Evolutionary conservation across 2,113 vertebrate species (phyloP), one percentile per base, ranked within the genome.

Genomic region (Apodemus sylvaticus): DNA sequence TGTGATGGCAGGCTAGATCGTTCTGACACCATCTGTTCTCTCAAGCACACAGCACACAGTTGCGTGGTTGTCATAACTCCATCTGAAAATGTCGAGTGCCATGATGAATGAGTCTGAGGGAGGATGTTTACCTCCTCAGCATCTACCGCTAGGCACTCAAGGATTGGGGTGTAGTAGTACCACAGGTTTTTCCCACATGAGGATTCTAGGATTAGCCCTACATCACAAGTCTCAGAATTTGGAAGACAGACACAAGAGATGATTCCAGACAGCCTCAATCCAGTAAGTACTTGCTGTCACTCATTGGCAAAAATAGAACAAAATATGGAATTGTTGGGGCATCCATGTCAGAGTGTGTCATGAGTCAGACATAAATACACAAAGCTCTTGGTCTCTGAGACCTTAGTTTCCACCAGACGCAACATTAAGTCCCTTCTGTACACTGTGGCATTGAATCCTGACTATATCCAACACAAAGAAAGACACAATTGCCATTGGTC

Each of bases 21-120:
- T 91, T 94, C 77, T 95, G 82, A 94, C 74, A 87, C 97, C 97
- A 97, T 98, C 97, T 98, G 97, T 95, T 95, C 89, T 94, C 42
- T 76, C 36, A 79, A 93, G 68, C 90, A 97, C 78, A 97, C 8
- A 0, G 89, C 81, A 96, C 58, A 83, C 95, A 96, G 94, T 96
- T 97, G 92, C 89, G 45, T 96, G 88, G 62, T 93, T 96, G 93
- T 97, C 94, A 97, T 87, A 94, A 95, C 94, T 96, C 91, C 78
- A 87, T 83, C 29, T 95, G 91, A 91, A 97, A 97, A 96, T 96
- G 97, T 94, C 42, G 19, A 95, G 86, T 86, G 86, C 89, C 89
- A 79, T 45, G 91, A 97, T 94, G 96, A 98, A 94, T 92, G 86
- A 70, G 90, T 95, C 89, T 92, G 53, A 96, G 66, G 53, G 82